Conservation (phyloP, 2,113 vertebrate species). For the Scolopax mira region DNA sequence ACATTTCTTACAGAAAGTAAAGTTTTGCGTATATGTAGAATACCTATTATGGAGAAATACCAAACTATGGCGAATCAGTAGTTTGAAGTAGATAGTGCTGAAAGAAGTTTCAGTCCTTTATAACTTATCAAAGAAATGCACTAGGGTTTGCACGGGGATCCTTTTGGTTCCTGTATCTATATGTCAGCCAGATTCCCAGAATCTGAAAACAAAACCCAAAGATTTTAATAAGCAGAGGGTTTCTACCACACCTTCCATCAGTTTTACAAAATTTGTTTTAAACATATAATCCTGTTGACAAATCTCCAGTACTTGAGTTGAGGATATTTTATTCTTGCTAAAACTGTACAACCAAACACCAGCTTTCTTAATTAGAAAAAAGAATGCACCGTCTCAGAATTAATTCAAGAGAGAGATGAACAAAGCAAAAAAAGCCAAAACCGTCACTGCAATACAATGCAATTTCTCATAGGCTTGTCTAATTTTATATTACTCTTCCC, state of each 20-base stretch:
- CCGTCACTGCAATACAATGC: not conserved
- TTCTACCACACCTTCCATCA: not conserved
- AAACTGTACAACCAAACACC: not conserved
- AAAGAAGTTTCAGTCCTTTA: slow-evolving; percentile 32
- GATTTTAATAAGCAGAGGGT: not conserved
- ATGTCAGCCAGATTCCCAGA: slow-evolving; percentile 93
- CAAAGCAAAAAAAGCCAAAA: not conserved
- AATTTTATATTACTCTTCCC: not conserved
- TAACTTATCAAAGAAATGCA: slow-evolving; percentile 86
- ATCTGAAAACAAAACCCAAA: slow-evolving; percentile 78
- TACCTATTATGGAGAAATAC: not conserved
- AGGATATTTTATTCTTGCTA: not conserved
- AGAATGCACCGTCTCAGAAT: not conserved
- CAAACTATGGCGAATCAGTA: slow-evolving; percentile 49
- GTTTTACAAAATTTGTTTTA: not conserved
- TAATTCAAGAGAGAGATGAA: not conserved
- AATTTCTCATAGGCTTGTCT: not conserved
- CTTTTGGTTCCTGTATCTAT: slow-evolving; percentile 94
- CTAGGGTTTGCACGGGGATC: slow-evolving; percentile 92
- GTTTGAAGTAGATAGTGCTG: slow-evolving; percentile 47
- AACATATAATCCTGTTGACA: not conserved
- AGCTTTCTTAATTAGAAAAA: not conserved
- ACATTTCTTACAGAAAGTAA: not conserved
- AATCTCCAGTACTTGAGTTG: not conserved
- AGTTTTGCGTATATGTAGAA: not conserved